Evolutionary conservation across 2,888 invertebrate species (phyloP).

Genomic region (Thera obeliscata): DNA sequence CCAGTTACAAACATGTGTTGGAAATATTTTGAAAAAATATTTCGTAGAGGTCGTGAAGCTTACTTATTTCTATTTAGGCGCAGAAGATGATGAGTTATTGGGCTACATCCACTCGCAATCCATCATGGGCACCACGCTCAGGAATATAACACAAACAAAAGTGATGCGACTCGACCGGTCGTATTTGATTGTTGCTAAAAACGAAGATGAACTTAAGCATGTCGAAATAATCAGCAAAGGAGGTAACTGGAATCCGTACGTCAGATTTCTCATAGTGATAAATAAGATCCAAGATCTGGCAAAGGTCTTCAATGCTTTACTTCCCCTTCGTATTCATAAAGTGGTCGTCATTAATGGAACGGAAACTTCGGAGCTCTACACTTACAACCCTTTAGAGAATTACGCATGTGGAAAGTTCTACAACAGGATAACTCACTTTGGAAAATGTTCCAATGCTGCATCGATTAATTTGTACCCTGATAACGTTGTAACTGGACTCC

Average conservation of each 20-base stretch:
- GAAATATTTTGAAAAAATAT: conserved; percentile 37
- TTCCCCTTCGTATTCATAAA: conserved; percentile 49
- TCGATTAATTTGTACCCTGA: conserved; percentile 47
- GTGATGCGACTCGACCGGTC: conserved; percentile 6
- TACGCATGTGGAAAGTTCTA: conserved; percentile 65
- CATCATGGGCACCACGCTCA: conserved; percentile 13
- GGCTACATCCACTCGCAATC: conserved; percentile 38
- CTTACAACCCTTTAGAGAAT: conserved; percentile 66
- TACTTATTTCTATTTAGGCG: conserved; percentile 36
- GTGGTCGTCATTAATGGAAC: conserved; percentile 55
- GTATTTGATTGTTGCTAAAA: conserved; percentile 49
- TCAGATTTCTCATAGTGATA: conserved; percentile 54
- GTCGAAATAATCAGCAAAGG: conserved; percentile 46
- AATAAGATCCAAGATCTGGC: conserved; percentile 40
- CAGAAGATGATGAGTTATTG: conserved; percentile 32
- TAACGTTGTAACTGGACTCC: conserved; percentile 54
- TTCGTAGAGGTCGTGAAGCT: conserved; percentile 33
- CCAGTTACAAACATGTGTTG: conserved; percentile 36
- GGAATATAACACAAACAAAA: background rate
- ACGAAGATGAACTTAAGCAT: conserved; percentile 39
- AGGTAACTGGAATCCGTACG: conserved; percentile 56
- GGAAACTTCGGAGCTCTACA: conserved; percentile 50
- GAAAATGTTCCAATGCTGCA: conserved; percentile 50
- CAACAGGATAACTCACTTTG: conserved; percentile 51
- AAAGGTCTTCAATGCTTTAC: conserved; percentile 53